Evolutionary conservation across 2,888 invertebrate genomes (phyloP).

Genomic region (Cataglyphis cursor): DNA sequence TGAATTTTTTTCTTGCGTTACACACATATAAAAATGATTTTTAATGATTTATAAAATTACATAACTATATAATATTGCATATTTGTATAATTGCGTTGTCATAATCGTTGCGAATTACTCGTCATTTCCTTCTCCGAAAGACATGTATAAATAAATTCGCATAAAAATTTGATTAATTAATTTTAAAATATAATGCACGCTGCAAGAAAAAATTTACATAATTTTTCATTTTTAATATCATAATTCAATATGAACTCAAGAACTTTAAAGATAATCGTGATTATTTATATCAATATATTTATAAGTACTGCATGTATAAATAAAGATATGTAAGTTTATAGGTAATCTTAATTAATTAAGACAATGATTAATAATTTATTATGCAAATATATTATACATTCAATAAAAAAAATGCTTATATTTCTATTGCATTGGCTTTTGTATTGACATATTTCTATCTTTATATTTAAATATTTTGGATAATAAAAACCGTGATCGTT

Average conservation of each 20-base stretch:
- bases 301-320: constrained; percentile 27
- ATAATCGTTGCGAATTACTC: background rate
- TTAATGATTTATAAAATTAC: background rate
- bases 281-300: constrained; percentile 53
- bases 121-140: background rate
- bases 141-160: background rate
- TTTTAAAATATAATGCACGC: background rate
- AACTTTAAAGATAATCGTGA: background rate
- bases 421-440: constrained; percentile 10
- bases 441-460: constrained; percentile 16
- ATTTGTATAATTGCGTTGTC: background rate
- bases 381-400: constrained; percentile 34
- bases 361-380: constrained; percentile 44
- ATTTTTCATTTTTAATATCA: background rate
- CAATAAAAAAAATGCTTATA: constrained; percentile 27
- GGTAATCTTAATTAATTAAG: constrained; percentile 5
- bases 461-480: constrained; percentile 13
- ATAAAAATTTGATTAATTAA: background rate
- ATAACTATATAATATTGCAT: background rate
- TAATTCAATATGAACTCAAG: background rate
- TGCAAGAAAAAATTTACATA: background rate
- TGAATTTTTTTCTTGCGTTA: background rate
- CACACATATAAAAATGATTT: background rate
- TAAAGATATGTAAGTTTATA: constrained; percentile 3
- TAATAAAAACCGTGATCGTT: constrained; percentile 13